Conservation (phyloP, 1,140 invertebrate genomes). For the Procambarus virginalis region DNA sequence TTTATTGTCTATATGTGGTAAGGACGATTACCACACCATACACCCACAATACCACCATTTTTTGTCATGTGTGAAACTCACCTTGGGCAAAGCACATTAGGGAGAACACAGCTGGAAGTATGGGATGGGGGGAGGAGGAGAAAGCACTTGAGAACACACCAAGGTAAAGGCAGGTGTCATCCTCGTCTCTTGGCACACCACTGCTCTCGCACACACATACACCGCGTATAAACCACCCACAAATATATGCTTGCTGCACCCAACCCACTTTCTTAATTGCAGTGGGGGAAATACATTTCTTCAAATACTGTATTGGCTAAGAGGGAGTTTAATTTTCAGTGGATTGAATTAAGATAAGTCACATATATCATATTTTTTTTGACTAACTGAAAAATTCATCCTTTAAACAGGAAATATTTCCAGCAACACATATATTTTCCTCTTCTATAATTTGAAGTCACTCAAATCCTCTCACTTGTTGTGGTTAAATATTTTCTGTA, state of each 20-base stretch:
- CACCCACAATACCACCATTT: not conserved
- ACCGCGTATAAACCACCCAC: conserved; percentile 26
- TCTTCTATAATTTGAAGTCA: not conserved
- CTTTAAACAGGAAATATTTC: not conserved
- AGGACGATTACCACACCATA: not conserved
- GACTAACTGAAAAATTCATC: not conserved
- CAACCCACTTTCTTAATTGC: conserved; percentile 38
- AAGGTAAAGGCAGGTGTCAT: conserved; percentile 37
- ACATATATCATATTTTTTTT: conserved; percentile 16
- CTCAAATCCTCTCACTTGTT: not conserved
- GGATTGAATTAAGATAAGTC: conserved; percentile 23
- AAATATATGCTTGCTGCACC: conserved; percentile 25
- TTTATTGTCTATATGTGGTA: conserved; percentile 16
- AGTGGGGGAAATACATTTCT: conserved; percentile 3
- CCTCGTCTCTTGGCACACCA: conserved; percentile 51
- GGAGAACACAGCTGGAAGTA: conserved; percentile 55
- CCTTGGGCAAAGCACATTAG: conserved; percentile 24
- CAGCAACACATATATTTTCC: not conserved
- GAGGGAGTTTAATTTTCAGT: conserved; percentile 14
- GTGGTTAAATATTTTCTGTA: conserved; percentile 11
- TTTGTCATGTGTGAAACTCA: conserved; percentile 24
- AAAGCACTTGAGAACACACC: conserved; percentile 48
- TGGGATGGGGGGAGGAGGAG: not conserved
- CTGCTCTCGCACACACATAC: conserved; percentile 21
- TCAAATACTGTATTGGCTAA: not conserved